A percentile compares a stretch with the other conserved stretches of the same genome.
phyloP scores from a whole-genome alignment of 2,888 invertebrate genomes.

The Pardosa pseudoannulata region DNA sequence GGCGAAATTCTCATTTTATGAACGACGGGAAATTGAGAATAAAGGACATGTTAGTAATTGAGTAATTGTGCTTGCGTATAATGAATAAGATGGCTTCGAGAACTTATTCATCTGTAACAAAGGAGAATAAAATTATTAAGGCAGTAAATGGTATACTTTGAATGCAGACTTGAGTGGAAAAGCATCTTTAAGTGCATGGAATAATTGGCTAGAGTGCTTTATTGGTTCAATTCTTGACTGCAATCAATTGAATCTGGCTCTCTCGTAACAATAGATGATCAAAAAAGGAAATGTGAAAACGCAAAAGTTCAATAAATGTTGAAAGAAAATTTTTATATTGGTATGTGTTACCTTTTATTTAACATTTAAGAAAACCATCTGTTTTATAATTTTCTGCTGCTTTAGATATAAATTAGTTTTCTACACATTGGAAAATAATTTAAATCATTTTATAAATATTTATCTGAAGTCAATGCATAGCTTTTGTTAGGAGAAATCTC shows the following conservation, averaged over 20 bases:
- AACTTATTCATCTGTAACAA: neutral
- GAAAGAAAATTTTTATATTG: no score
- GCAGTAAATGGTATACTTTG: neutral
- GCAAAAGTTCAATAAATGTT: no score
- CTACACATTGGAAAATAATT: no score
- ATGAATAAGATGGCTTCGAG: neutral
- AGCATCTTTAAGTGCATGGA: constrained; percentile 3
- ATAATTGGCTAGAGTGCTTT: neutral
- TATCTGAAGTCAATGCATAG: no score
- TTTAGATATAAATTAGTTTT: no score
- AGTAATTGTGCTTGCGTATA: neutral
- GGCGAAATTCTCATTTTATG: neutral
- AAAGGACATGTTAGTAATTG: neutral
- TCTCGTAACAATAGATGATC: neutral
- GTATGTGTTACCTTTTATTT: no score
- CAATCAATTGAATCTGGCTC: neutral
- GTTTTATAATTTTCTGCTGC: no score
- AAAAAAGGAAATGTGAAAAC: neutral
- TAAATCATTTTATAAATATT: no score
- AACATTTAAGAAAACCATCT: no score
- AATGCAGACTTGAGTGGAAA: neutral
- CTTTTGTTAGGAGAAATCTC: no score
- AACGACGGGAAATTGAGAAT: neutral
- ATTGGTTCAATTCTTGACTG: constrained; percentile 5
- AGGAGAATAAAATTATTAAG: neutral